Conservation (phyloP, 1,140 invertebrate species). For the Cryptotermes secundus region DNA sequence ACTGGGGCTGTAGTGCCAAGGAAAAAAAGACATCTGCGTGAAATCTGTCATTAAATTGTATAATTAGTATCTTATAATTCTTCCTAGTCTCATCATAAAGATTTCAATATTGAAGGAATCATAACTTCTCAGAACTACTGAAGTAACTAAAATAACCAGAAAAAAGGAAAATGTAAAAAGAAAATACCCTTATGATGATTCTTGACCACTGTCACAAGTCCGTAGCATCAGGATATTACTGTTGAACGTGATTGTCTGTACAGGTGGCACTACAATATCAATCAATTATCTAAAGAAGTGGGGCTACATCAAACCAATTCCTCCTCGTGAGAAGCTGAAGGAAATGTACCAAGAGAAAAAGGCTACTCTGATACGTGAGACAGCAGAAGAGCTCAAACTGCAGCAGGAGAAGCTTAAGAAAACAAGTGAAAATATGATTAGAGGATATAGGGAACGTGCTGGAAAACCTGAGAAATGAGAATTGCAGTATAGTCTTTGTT, state of each 20-base stretch:
- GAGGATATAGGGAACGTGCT: neutral
- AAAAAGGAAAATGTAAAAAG: too few relatives aligned
- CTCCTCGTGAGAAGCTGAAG: slow-evolving; percentile 58
- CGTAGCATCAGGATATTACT: too few relatives aligned
- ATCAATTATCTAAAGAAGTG: slow-evolving; percentile 66
- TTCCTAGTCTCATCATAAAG: too few relatives aligned
- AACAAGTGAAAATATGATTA: neutral
- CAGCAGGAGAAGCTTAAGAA: slow-evolving; percentile 24
- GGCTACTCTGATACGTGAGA: slow-evolving; percentile 41
- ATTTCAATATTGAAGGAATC: too few relatives aligned
- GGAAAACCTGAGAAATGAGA: neutral
- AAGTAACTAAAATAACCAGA: too few relatives aligned
- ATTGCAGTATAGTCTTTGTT: neutral
- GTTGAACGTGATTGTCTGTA: neutral
- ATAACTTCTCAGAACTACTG: too few relatives aligned
- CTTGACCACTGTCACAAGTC: too few relatives aligned
- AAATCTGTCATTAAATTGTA: too few relatives aligned
- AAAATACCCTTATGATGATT: too few relatives aligned
- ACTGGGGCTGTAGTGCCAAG: too few relatives aligned
- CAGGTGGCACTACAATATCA: slow-evolving; percentile 67
- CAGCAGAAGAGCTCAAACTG: slow-evolving; percentile 20
- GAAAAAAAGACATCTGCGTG: too few relatives aligned
- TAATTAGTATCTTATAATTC: too few relatives aligned
- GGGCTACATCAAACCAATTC: slow-evolving; percentile 69
- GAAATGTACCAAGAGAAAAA: slow-evolving; percentile 60